Evolutionary conservation across 2,113 vertebrate genomes (phyloP).

Genomic region (Archocentrus centrarchus): DNA sequence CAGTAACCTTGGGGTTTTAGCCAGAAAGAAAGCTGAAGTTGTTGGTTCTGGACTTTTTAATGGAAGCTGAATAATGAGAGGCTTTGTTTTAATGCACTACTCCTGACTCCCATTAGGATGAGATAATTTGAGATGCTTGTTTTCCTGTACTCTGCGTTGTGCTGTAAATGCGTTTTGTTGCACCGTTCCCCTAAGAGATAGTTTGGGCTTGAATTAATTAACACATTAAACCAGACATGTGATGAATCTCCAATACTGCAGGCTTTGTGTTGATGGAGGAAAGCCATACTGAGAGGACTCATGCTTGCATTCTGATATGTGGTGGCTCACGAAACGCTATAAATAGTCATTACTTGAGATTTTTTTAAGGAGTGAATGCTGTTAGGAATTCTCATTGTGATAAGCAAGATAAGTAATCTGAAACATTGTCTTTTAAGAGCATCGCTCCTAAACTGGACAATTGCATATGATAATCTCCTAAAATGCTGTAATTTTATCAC

Average conservation of each 20-base stretch:
- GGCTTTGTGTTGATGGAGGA: constrained; percentile 25
- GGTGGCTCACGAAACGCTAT: constrained; percentile 32
- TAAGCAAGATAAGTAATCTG: not conserved
- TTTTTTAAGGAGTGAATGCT: not conserved
- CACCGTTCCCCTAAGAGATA: not conserved
- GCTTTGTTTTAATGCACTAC: constrained; percentile 41
- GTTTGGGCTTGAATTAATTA: constrained; percentile 10
- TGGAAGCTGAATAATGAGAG: constrained; percentile 9
- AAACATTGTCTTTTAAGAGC: not conserved
- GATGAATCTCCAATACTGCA: constrained; percentile 19
- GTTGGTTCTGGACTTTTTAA: constrained; percentile 19
- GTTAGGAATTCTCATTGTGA: not conserved
- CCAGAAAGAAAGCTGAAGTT: constrained; percentile 17
- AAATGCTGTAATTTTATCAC: constrained; percentile 26
- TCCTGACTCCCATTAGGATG: constrained; percentile 58
- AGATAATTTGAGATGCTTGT: constrained; percentile 43
- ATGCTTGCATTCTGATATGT: constrained; percentile 20
- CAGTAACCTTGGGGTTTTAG: constrained; percentile 3
- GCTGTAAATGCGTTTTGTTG: constrained; percentile 32
- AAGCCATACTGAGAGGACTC: constrained; percentile 18
- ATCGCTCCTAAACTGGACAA: constrained; percentile 12
- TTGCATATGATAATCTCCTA: not conserved
- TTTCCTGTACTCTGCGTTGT: constrained; percentile 26
- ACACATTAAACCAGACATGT: constrained; percentile 24
- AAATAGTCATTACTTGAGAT: constrained; percentile 35